A percentile compares a stretch with the other conserved stretches of the same genome.
phyloP scores from a whole-genome alignment of 2,797 vertebrate genomes.

The Clarias laeviceps region DNA sequence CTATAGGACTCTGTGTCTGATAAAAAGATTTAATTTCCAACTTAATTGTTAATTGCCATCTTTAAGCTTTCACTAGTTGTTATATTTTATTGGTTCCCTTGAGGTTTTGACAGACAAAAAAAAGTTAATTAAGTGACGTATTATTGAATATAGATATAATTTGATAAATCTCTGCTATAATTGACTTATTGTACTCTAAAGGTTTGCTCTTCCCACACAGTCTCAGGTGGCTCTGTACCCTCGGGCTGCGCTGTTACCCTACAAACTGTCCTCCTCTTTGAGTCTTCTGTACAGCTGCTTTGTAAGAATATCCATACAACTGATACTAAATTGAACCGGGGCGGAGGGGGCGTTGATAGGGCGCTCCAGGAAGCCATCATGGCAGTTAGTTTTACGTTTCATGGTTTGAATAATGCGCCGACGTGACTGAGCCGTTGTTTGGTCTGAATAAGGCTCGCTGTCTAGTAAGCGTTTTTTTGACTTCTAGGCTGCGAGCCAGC shows the following conservation, averaged over 20 bases:
- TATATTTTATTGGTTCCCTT: too few relatives aligned
- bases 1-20: too few relatives aligned
- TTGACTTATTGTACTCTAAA: not conserved
- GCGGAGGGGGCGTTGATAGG: too few relatives aligned
- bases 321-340: too few relatives aligned
- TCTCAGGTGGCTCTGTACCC: not conserved
- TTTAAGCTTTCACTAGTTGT: too few relatives aligned
- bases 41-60: too few relatives aligned
- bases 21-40: too few relatives aligned
- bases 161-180: not conserved
- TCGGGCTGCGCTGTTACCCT: not conserved
- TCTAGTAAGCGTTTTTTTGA: not conserved
- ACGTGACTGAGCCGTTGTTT: not conserved
- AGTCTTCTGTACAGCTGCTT: not conserved
- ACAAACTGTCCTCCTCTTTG: not conserved
- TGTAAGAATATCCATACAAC: too few relatives aligned
- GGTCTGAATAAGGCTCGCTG: conserved; percentile 1
- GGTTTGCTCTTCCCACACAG: not conserved
- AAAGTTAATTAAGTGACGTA: too few relatives aligned
- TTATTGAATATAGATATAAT: not conserved
- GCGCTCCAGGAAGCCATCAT: not conserved
- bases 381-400: conserved; percentile 26
- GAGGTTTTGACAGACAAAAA: too few relatives aligned
- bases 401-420: not conserved
- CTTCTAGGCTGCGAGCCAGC: conserved; percentile 17